Percentiles rank a stretch among this genome's conserved stretches.
Evolutionary conservation across 2,797 vertebrate species (phyloP).

Genomic region (Astyanax mexicanus): DNA sequence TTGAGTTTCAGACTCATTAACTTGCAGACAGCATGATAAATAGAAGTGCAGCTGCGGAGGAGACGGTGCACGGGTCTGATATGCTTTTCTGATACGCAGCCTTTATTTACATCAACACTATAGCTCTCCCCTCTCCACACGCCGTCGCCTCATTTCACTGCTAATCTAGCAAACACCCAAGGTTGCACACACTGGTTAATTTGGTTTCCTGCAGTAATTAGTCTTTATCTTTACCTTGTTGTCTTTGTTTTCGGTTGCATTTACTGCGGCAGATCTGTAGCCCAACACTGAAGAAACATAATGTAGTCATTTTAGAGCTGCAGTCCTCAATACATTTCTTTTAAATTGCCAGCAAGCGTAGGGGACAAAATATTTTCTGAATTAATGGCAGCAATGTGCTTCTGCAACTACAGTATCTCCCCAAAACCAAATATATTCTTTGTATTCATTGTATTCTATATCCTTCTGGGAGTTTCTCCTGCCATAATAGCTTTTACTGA

Average conservation of each 20-base stretch:
- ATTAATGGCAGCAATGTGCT: too few relatives aligned
- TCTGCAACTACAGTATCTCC: too few relatives aligned
- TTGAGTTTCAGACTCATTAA: slow-evolving; percentile 56
- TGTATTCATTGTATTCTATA: too few relatives aligned
- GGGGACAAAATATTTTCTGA: too few relatives aligned
- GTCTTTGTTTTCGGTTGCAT: not conserved
- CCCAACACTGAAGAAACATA: too few relatives aligned
- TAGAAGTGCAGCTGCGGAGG: slow-evolving; percentile 51
- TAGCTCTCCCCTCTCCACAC: slow-evolving; percentile 33
- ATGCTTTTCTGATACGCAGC: slow-evolving; percentile 14
- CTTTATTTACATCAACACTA: slow-evolving; percentile 69
- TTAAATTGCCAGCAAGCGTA: too few relatives aligned
- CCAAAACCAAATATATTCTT: too few relatives aligned
- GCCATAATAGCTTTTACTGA: too few relatives aligned
- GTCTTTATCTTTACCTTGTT: not conserved
- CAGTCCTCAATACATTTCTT: not conserved
- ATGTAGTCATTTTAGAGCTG: too few relatives aligned
- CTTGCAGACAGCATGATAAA: slow-evolving; percentile 63
- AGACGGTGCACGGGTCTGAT: slow-evolving; percentile 57
- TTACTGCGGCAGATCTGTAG: too few relatives aligned
- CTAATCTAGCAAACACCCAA: slow-evolving; percentile 51
- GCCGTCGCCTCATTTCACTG: slow-evolving; percentile 61
- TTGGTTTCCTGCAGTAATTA: not conserved
- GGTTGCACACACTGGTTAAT: not conserved
- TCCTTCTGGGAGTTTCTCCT: too few relatives aligned